Evolutionary conservation across 2,888 invertebrate species (phyloP), one percentile per base, ranked within the genome.

Genomic region (Strigamia crassipes): DNA sequence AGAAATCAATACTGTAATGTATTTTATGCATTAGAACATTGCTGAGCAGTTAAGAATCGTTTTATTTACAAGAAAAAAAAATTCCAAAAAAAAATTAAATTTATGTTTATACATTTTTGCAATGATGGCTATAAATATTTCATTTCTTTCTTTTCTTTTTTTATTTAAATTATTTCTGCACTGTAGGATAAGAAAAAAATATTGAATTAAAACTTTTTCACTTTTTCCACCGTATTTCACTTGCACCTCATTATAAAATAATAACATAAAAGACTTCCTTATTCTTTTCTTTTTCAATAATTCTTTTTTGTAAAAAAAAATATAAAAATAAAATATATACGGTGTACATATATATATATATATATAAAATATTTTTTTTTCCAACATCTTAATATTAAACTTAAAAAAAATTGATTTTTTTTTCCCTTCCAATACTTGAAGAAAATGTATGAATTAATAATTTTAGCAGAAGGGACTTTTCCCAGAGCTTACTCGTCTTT

Each of bases 1-100:
- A 61, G 61, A 61, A 61, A 61, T 61, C 61, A 61, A 61, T 61
- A 61, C 61, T 61, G 18, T 61, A 61, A 61, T 61, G 61, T 61
- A 61, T 61, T 61, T 61, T 21, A 18, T 61, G 61, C 61, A 61
- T 61, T 23, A 61, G 61, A 61, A 61, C 61, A 61, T 18, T 61
- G 61, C 21, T 61, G 21, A 61, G 61, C 61, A 61, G 23, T 61
- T 61, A 23, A 61, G 21, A 8, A 21, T 18, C 61, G 21, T 61
- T 61, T 61, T 61, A 61, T 23, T 61, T 27, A 27, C 3, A 27
- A 27, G 3, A 27, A n/a, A 23, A 61, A 61, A 12, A 18, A n/a
- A n/a, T n/a, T n/a, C n/a, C n/a, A n/a, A 13, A 13, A 46, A 2
- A 13, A 15, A 10, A 12, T 1, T 42, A 46, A 42, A 46, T 13